Conservation (phyloP, 2,888 invertebrate species). For the Ectemnius continuus region DNA sequence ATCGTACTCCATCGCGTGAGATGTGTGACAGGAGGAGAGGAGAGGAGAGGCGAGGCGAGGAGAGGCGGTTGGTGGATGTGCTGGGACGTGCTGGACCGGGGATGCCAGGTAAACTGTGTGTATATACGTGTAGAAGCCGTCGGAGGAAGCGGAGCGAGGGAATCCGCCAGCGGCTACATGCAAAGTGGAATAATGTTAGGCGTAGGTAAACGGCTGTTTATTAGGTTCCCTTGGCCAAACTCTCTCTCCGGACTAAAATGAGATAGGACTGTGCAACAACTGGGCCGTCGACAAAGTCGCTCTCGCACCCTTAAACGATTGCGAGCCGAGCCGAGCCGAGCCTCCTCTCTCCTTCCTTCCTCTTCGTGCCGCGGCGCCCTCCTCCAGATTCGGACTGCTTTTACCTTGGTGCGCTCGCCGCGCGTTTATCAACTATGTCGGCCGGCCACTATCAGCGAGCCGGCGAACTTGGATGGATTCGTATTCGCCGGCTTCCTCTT, state of each 20-base stretch:
- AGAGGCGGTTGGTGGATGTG: no score
- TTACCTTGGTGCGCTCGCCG: neutral
- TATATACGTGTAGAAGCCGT: neutral
- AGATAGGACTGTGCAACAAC: slow-evolving; percentile 31
- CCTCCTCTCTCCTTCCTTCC: no score
- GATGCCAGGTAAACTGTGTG: slow-evolving; percentile 3
- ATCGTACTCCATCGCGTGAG: slow-evolving; percentile 42
- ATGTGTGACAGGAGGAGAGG: slow-evolving; percentile 40
- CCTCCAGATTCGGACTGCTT: no score
- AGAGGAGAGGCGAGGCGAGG: no score
- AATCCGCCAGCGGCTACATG: slow-evolving; percentile 34
- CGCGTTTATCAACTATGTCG: neutral
- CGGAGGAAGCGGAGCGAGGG: slow-evolving; percentile 12
- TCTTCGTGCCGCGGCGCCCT: no score
- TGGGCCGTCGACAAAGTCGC: slow-evolving; percentile 28
- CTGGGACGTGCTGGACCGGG: neutral
- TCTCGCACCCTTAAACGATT: slow-evolving; percentile 37
- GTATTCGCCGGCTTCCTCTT: no score
- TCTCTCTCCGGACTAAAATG: slow-evolving; percentile 40
- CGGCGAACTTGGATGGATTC: no score
- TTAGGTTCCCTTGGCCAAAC: slow-evolving; percentile 48
- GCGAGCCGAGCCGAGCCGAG: no score
- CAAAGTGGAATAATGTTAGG: slow-evolving; percentile 50
- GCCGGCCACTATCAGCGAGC: neutral
- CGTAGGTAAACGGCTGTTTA: slow-evolving; percentile 53